phyloP scores from a whole-genome alignment of 2,797 vertebrate genomes.

The Lithobates pipiens region DNA sequence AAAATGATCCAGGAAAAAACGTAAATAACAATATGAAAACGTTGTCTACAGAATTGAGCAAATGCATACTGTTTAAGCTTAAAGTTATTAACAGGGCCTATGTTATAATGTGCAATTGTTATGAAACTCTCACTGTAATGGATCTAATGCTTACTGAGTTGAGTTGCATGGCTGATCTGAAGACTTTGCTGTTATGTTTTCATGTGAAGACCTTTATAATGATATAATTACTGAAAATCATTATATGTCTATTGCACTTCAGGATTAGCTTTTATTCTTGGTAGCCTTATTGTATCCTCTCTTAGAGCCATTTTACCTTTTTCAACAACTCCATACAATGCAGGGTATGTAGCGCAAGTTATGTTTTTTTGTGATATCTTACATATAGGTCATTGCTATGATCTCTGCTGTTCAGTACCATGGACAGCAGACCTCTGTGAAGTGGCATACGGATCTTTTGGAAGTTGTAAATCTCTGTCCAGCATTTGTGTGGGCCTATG shows the following conservation, averaged over 20 bases:
- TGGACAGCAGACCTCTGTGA: conserved; percentile 51
- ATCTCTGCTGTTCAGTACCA: conserved; percentile 49
- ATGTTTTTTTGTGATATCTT: conserved; percentile 8
- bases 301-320: not conserved
- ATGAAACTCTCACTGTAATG: no score
- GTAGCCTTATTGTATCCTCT: not conserved
- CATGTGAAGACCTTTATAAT: no score
- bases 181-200: no score
- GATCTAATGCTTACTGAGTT: no score
- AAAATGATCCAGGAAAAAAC: no score
- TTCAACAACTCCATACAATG: not conserved
- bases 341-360: not conserved
- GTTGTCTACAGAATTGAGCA: no score
- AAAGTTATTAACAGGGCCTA: no score
- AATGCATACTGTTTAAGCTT: no score
- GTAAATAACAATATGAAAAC: no score
- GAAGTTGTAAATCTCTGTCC: conserved; percentile 47
- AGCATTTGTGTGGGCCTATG: not conserved
- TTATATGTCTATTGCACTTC: not conserved
- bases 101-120: no score
- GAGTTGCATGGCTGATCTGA: no score
- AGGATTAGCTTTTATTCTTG: not conserved
- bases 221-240: no score
- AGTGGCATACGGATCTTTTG: conserved; percentile 35
- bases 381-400: conserved; percentile 30